phyloP scores from a whole-genome alignment of 2,888 invertebrate genomes.

The Lepidochitona cinerea region DNA sequence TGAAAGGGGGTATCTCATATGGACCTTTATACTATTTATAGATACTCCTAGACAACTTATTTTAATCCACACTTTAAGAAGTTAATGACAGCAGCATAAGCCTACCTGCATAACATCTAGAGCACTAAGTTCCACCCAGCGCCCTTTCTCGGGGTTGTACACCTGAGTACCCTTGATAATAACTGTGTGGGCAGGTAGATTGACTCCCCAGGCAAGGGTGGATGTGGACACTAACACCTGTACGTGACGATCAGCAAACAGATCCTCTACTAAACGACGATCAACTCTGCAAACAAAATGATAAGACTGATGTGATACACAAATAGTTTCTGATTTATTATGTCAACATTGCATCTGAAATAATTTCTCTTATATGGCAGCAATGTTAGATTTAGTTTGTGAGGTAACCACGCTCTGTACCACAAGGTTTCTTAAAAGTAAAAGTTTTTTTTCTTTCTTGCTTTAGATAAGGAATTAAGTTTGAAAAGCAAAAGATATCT shows the following conservation, averaged over 20 bases:
- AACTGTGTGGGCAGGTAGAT: constrained; percentile 98
- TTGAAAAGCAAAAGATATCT: no score
- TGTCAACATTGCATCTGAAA: no score
- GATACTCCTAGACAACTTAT: background rate
- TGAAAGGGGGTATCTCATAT: no score
- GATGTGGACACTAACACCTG: constrained; percentile 96
- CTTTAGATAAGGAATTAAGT: no score
- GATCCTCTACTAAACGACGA: constrained; percentile 96
- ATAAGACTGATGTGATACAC: background rate
- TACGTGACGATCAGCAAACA: constrained; percentile 98
- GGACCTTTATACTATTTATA: background rate
- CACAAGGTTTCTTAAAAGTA: no score
- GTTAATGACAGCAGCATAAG: background rate
- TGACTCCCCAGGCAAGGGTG: constrained; percentile 99
- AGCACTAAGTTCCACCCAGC: constrained; percentile 98
- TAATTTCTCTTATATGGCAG: no score
- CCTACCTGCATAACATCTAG: constrained; percentile 91
- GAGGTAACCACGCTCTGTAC: no score
- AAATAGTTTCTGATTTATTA: background rate
- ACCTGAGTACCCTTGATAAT: constrained; percentile 98
- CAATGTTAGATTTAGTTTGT: no score
- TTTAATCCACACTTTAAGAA: background rate
- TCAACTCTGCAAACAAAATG: constrained; percentile 79
- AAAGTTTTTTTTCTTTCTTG: no score
- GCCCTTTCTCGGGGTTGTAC: constrained; percentile 97